phyloP scores from a whole-genome alignment of 2,888 invertebrate species.

The Philereme transversata region DNA sequence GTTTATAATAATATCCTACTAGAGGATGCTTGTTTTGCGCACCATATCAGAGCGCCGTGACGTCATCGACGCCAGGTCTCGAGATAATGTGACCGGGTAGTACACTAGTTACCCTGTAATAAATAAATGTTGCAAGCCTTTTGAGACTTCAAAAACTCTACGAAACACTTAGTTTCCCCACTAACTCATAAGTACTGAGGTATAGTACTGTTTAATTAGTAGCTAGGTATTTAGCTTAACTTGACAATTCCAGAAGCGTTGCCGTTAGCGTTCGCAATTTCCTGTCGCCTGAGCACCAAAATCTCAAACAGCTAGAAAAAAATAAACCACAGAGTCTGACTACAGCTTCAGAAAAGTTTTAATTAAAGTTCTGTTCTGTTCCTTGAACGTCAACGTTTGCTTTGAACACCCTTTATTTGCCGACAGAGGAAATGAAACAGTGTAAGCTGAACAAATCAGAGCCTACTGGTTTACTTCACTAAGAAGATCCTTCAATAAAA shows the following conservation, averaged over 20 bases:
- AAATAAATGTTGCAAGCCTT: too few species aligned
- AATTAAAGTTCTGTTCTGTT: conserved; percentile 34
- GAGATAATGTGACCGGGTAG: too few species aligned
- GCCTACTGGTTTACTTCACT: conserved; percentile 1
- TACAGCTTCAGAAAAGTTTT: conserved; percentile 27
- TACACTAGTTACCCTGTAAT: too few species aligned
- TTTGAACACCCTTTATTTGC: conserved; percentile 34
- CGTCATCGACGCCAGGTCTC: too few species aligned
- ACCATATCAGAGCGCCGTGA: too few species aligned
- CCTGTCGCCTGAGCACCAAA: not conserved
- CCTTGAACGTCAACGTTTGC: conserved; percentile 29
- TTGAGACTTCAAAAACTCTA: too few species aligned
- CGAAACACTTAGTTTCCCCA: too few species aligned
- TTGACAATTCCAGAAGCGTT: not conserved
- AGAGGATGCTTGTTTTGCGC: too few species aligned
- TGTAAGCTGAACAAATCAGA: conserved; percentile 23
- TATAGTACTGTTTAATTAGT: too few species aligned
- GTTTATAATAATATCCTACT: too few species aligned
- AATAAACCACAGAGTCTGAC: conserved; percentile 16
- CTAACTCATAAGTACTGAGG: too few species aligned
- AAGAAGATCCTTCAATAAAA: not conserved
- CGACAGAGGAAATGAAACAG: conserved; percentile 37
- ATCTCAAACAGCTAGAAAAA: conserved; percentile 11
- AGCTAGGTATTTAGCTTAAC: too few species aligned
- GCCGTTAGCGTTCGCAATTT: not conserved